A percentile compares a stretch with the other conserved stretches of the same genome.
phyloP scores from a whole-genome alignment of 1,140 invertebrate species.

The Drosophila teissieri region DNA sequence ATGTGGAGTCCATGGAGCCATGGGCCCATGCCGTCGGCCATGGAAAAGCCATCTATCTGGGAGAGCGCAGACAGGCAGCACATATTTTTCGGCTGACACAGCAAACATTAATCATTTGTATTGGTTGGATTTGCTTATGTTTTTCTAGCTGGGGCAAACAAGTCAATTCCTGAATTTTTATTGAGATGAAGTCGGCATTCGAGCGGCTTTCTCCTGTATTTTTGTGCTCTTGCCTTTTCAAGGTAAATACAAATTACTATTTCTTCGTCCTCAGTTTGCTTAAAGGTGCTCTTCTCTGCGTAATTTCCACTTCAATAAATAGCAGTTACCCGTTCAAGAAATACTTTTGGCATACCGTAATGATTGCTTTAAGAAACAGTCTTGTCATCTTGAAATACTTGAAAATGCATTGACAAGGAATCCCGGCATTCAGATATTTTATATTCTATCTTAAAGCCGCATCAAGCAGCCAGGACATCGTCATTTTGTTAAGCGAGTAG shows the following conservation, averaged over 20 bases:
- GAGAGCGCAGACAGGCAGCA: conserved; percentile 57
- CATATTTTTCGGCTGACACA: conserved; percentile 76
- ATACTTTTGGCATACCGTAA: too few relatives aligned
- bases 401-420: conserved; percentile 29
- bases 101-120: conserved; percentile 76
- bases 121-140: conserved; percentile 28
- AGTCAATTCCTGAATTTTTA: conserved; percentile 58
- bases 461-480: conserved; percentile 16
- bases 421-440: conserved; percentile 2
- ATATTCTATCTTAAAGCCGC: conserved; percentile 17
- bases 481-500: not conserved
- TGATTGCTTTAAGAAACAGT: too few relatives aligned
- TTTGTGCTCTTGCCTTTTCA: not conserved
- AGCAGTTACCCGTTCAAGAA: too few relatives aligned
- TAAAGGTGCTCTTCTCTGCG: too few relatives aligned
- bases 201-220: conserved; percentile 27
- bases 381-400: too few relatives aligned
- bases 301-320: too few relatives aligned
- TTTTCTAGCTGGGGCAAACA: conserved; percentile 55
- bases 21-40: conserved; percentile 25
- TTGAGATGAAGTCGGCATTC: conserved; percentile 13
- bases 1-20: not conserved
- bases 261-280: too few relatives aligned
- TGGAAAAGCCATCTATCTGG: conserved; percentile 36
- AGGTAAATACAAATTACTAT: not conserved